Evolutionary conservation across 2,888 invertebrate genomes (phyloP).

Genomic region (Nesidiocoris tenuis): DNA sequence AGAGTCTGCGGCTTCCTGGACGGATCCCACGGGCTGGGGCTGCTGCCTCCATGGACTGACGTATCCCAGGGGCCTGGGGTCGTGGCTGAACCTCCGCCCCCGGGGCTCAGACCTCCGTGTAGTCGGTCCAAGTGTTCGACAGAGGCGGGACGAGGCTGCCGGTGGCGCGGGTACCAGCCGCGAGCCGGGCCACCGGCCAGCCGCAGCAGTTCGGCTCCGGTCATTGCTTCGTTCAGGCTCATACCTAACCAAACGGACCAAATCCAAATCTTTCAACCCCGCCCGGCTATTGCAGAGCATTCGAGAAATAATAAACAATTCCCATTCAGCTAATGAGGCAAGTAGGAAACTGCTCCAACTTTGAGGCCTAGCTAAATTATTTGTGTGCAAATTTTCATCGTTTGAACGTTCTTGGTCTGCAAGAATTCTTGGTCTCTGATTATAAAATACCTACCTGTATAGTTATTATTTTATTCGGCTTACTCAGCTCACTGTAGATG

Average conservation of each 20-base stretch:
- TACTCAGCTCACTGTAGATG: too few species aligned
- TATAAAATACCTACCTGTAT: too few species aligned
- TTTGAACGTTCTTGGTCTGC: too few species aligned
- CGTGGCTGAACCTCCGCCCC: constrained; percentile 45
- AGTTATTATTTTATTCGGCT: too few species aligned
- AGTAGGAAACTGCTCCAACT: too few species aligned
- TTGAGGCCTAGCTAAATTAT: too few species aligned
- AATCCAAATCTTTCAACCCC: neutral
- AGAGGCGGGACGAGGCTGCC: constrained; percentile 69
- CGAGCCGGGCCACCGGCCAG: constrained; percentile 78
- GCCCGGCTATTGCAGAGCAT: neutral
- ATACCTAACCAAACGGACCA: constrained; percentile 52
- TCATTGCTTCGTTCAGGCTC: constrained; percentile 58
- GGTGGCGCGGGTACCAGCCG: constrained; percentile 64
- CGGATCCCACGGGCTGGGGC: constrained; percentile 52
- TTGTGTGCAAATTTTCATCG: too few species aligned
- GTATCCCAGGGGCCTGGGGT: constrained; percentile 50
- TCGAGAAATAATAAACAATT: too few species aligned
- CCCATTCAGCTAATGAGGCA: too few species aligned
- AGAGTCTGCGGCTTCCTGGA: constrained; percentile 79
- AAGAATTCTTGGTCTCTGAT: too few species aligned
- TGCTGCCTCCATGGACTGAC: constrained; percentile 20
- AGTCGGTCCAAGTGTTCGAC: constrained; percentile 82
- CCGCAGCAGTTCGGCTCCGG: constrained; percentile 77
- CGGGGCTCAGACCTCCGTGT: constrained; percentile 47